Evolutionary conservation across 2,113 vertebrate species (phyloP).

Genomic region (Rana temporaria): DNA sequence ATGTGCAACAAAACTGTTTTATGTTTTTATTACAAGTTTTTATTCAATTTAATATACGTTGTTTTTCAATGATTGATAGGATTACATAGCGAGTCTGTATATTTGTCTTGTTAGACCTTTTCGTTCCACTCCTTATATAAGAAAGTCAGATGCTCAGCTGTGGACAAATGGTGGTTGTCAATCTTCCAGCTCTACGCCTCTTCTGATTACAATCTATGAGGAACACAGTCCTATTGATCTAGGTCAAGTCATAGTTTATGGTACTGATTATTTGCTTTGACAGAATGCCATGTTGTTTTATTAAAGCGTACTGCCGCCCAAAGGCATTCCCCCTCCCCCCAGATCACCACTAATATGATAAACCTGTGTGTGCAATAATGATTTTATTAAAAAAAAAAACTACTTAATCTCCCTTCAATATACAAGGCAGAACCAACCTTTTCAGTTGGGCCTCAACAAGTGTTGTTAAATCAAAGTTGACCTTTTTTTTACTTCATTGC

Average conservation of each 20-base stretch:
- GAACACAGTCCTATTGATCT: constrained; percentile 1
- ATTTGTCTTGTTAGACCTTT: too few relatives aligned
- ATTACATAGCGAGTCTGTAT: too few relatives aligned
- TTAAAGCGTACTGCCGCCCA: not conserved
- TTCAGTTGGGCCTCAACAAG: too few relatives aligned
- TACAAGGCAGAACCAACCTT: not conserved
- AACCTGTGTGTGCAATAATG: constrained; percentile 8
- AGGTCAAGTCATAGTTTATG: not conserved
- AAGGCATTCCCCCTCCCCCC: not conserved
- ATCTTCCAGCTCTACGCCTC: not conserved
- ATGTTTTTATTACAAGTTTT: too few relatives aligned
- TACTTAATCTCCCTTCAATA: not conserved
- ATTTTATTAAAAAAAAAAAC: not conserved
- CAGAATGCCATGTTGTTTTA: constrained; percentile 13
- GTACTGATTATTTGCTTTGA: not conserved
- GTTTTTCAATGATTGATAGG: too few relatives aligned
- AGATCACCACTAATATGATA: not conserved
- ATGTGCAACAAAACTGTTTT: too few relatives aligned
- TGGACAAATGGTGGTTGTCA: not conserved
- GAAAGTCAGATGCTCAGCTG: not conserved
- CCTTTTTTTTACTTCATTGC: too few relatives aligned
- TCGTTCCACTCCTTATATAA: too few relatives aligned
- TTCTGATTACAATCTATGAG: not conserved
- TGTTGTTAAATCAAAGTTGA: too few relatives aligned
- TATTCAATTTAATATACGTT: too few relatives aligned